Evolutionary conservation across 2,113 vertebrate species (phyloP), one percentile per base, ranked within the genome.

Genomic region (Pseudopipra pipra): DNA sequence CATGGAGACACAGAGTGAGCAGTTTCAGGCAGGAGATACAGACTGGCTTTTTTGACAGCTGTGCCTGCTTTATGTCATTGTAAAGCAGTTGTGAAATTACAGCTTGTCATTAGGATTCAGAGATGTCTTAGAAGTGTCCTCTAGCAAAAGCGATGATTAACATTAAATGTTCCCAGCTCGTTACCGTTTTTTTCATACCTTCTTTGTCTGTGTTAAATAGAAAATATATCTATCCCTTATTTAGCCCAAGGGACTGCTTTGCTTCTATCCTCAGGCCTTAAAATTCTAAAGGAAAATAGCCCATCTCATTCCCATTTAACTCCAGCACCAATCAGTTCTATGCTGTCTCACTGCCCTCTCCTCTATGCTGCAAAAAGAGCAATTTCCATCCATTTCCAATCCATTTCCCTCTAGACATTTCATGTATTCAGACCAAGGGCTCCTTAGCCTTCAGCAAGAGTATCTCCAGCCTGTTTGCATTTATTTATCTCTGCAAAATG

Each of bases 61-160:
- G 17, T 56, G 25, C 14, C 85, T 93, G 41, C 37, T 91, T 82
- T 87, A 31, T 79, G 33, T 44, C 33, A 39, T 16, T 85, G 27
- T n/a, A 41, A 94, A 79, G 30, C 56, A 67, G n/a, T 31, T 87
- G 78, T 33, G 78, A 93, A 96, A 91, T 79, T 89, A 68, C 54
- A 65, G 44, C 33, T 89, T 89, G 56, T 87, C 74, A 25, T 76
- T 75, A 79, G 47, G 73, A 89, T 75, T 89, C 49, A 82, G 71
- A 86, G 35, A 39, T 75, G 31, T 30, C 52, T 84, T 81, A 87
- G 44, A 92, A 93, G 86, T 31, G 10, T 56, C 44, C 10, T 7
- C 44, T 79, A 54, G 44, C 18, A 82, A 91, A 66, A 24, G 33
- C 8, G 51, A 35, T 63, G 18, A 82, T 72, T 91, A 67, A 46